Percentiles rank a stretch among this genome's conserved stretches.
These are phyloP conservation scores for Acutogordius australiensis DNA, from an alignment of 2,888 invertebrate genomes.

Conservation along the genomic window DNA sequence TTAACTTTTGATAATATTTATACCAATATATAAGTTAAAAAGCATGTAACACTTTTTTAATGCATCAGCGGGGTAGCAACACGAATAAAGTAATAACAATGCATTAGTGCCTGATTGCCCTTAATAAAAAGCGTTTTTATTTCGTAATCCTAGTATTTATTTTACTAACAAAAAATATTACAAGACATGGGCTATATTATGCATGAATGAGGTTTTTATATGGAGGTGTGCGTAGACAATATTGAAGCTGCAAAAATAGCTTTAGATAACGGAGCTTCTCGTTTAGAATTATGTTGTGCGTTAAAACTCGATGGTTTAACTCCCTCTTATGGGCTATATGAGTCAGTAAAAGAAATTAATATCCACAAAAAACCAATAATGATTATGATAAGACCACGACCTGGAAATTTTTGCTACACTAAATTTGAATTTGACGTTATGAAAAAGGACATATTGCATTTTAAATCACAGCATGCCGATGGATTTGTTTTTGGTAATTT, in stretches of 20 bases:
- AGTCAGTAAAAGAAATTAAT: not conserved
- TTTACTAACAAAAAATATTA: too few relatives aligned
- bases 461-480: not conserved
- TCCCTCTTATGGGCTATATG: not conserved
- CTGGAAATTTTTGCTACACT: slow-evolving; percentile 1
- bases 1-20: too few relatives aligned
- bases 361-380: not conserved
- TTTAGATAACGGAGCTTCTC: not conserved
- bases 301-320: slow-evolving; percentile 9
- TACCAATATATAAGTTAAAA: too few relatives aligned
- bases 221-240: slow-evolving; percentile 12
- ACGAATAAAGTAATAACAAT: too few relatives aligned
- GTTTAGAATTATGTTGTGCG: slow-evolving; percentile 8
- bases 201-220: too few relatives aligned
- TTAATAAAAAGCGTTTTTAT: too few relatives aligned
- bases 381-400: slow-evolving; percentile 9
- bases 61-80: too few relatives aligned
- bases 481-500: slow-evolving; percentile 10
- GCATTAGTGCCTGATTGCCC: too few relatives aligned
- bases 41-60: too few relatives aligned
- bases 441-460: not conserved
- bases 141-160: too few relatives aligned
- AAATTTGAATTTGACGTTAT: not conserved
- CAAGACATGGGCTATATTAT: too few relatives aligned
- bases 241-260: slow-evolving; percentile 13